Percentiles rank a stretch among this genome's conserved stretches.
Conservation (phyloP, 2,113 vertebrate species). For the Istiophorus platypterus region DNA sequence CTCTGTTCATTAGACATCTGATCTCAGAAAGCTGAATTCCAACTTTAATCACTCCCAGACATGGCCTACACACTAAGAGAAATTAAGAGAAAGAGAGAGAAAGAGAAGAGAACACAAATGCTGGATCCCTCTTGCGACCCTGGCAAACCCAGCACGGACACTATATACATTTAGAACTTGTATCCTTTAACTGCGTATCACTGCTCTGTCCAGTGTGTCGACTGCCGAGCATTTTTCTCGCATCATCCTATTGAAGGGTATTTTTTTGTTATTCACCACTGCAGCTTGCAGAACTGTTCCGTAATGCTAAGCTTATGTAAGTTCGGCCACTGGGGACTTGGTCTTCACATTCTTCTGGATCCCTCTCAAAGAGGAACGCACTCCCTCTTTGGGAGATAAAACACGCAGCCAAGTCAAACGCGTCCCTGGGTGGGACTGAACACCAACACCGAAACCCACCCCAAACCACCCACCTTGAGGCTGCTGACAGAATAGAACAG, state of each 20-base stretch:
- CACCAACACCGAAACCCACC: conserved; percentile 44
- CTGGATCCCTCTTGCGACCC: conserved; percentile 2
- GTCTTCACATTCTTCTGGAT: conserved; percentile 62
- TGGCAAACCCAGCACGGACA: conserved; percentile 3
- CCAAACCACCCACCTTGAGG: conserved; percentile 63
- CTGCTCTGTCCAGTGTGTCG: conserved; percentile 25
- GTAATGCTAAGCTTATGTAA: conserved; percentile 52
- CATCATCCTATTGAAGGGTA: conserved; percentile 24
- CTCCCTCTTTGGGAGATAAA: conserved; percentile 62
- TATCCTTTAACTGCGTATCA: neutral
- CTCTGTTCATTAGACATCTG: conserved; percentile 6
- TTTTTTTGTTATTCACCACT: conserved; percentile 40
- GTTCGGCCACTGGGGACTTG: conserved; percentile 34
- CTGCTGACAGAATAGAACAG: conserved; percentile 34
- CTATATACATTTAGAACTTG: neutral
- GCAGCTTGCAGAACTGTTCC: conserved; percentile 22
- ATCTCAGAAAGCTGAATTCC: conserved; percentile 19
- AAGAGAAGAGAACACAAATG: neutral
- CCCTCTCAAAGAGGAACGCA: conserved; percentile 40
- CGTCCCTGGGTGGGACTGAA: conserved; percentile 52
- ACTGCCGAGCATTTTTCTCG: conserved; percentile 48
- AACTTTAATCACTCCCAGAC: conserved; percentile 18
- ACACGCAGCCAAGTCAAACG: conserved; percentile 63
- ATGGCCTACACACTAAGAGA: neutral
- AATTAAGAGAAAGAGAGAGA: neutral